Percentiles rank a stretch among this genome's conserved stretches.
These are phyloP conservation scores for Tenualosa ilisha DNA, from an alignment of 2,797 vertebrate genomes.

Conservation along the genomic window DNA sequence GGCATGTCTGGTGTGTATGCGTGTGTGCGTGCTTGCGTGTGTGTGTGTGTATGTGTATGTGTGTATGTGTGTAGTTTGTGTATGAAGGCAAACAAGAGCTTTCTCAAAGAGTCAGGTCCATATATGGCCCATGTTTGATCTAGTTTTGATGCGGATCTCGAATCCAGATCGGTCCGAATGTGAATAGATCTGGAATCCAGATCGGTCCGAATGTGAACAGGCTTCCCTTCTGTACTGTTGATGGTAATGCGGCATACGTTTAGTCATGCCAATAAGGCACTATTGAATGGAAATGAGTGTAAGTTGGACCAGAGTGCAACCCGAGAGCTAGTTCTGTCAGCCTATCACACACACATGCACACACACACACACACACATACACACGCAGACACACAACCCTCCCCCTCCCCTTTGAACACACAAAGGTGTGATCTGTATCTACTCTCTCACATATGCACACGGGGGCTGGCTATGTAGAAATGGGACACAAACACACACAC, in stretches of 20 bases:
- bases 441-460: background rate
- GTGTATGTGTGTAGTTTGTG: no score
- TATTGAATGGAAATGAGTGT: no score
- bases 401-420: background rate
- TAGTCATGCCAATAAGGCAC: no score
- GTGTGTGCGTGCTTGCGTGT: background rate
- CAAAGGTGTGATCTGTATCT: background rate
- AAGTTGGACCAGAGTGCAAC: background rate
- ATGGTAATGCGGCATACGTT: background rate
- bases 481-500: slow-evolving; percentile 1
- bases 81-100: no score
- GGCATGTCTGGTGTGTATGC: background rate
- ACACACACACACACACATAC: no score
- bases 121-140: background rate
- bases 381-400: background rate
- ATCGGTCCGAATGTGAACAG: no score
- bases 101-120: background rate
- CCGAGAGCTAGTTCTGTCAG: background rate
- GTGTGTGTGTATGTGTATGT: no score
- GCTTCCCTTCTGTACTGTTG: no score
- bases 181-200: no score
- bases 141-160: no score
- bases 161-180: no score
- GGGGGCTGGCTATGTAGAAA: background rate
- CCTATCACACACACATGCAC: background rate